Conservation (phyloP, 2,888 invertebrate species). For the Pardosa pseudoannulata region DNA sequence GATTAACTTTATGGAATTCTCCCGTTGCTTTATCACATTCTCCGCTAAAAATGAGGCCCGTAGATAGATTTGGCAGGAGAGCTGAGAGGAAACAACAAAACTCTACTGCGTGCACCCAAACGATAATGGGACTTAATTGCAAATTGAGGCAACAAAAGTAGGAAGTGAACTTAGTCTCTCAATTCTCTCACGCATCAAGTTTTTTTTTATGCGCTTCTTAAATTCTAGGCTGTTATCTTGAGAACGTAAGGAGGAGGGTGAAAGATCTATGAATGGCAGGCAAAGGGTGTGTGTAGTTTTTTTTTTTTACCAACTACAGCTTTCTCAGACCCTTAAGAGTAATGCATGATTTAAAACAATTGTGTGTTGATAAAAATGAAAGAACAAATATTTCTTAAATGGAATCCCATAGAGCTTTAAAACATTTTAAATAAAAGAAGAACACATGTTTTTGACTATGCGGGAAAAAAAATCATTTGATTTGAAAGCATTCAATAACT, state of each 20-base stretch:
- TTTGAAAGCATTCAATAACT: too few relatives aligned
- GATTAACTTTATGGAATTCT: neutral
- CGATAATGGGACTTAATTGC: constrained; percentile 17
- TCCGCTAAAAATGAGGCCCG: neutral
- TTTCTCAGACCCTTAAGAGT: neutral
- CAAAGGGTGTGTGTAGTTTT: neutral
- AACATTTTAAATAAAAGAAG: too few relatives aligned
- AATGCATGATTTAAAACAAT: neutral
- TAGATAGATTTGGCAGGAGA: neutral
- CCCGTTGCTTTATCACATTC: neutral
- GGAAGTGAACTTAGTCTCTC: constrained; percentile 1
- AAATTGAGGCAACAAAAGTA: neutral
- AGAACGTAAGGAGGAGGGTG: neutral
- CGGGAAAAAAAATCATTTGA: too few relatives aligned
- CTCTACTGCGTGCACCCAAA: constrained; percentile 6
- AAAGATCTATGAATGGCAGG: neutral
- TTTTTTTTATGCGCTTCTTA: neutral
- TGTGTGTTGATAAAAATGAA: neutral
- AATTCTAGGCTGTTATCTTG: neutral
- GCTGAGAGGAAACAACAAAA: neutral
- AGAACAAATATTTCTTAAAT: too few relatives aligned
- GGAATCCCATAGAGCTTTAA: too few relatives aligned
- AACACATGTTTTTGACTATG: too few relatives aligned
- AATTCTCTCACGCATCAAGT: neutral
- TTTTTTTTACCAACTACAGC: neutral